Conservation (phyloP, 2,113 vertebrate species). For the Limnothrissa miodon region DNA sequence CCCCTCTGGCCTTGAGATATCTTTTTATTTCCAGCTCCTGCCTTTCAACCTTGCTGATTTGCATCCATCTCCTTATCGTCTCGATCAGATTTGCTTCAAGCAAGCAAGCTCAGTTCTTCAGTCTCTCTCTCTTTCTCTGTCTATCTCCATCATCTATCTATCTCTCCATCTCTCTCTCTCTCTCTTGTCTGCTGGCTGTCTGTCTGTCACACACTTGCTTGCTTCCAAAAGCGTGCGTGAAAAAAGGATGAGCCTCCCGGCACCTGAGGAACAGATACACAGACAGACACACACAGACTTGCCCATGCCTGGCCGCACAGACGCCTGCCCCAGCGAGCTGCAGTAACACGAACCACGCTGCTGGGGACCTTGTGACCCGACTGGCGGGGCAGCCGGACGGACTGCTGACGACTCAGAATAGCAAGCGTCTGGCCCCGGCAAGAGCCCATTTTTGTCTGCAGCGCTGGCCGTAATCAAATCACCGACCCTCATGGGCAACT, state of each 20-base stretch:
- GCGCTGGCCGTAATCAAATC: conserved; percentile 29
- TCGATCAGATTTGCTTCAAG: neutral
- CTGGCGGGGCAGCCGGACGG: neutral
- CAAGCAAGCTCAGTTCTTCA: neutral
- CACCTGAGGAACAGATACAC: neutral
- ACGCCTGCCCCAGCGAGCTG: neutral
- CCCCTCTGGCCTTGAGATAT: neutral
- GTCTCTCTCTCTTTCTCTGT: neutral
- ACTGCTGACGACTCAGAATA: conserved; percentile 29
- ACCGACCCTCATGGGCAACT: conserved; percentile 27
- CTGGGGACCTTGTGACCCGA: neutral
- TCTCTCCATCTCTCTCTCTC: no score
- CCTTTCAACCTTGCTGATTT: neutral
- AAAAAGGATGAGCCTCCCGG: neutral
- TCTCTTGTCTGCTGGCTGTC: no score
- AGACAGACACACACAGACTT: neutral
- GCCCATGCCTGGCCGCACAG: neutral
- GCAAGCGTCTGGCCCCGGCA: conserved; percentile 25
- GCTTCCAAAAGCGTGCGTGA: no score
- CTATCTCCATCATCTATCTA: no score
- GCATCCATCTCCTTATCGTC: neutral
- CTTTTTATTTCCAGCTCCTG: neutral
- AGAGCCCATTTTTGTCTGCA: conserved; percentile 19
- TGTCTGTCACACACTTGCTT: no score
- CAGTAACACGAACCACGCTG: neutral